Conservation (phyloP, 2,113 vertebrate genomes). For the Catharus minimus region DNA sequence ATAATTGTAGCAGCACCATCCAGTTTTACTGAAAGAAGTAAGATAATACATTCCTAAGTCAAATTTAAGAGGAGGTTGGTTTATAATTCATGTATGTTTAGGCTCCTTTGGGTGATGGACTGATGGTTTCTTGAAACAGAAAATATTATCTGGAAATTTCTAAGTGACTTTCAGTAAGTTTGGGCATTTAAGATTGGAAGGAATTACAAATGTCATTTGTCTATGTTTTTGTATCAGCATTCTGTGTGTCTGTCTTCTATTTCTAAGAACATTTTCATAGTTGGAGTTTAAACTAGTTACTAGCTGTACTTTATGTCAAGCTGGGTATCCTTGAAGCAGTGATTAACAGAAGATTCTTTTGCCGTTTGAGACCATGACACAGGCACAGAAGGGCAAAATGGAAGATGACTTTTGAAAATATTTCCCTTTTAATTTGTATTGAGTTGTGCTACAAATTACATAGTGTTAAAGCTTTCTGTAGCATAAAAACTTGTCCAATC, state of each 20-base stretch:
- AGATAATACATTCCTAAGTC: fast-evolving
- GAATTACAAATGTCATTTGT: not conserved
- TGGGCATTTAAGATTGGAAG: not conserved
- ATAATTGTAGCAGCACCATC: not conserved
- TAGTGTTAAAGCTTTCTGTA: not conserved
- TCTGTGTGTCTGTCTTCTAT: not conserved
- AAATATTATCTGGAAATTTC: not conserved
- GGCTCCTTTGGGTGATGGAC: not conserved
- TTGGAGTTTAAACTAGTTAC: not conserved
- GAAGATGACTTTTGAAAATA: not conserved
- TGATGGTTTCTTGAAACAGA: not conserved
- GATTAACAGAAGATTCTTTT: not conserved
- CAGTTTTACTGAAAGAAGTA: not conserved
- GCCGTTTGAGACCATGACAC: not conserved
- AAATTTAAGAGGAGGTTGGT: not conserved
- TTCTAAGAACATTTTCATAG: not conserved
- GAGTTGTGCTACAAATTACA: not conserved
- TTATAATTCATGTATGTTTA: not conserved
- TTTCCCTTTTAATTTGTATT: not conserved
- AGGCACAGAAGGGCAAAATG: not conserved
- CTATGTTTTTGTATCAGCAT: not conserved
- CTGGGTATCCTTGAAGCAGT: not conserved
- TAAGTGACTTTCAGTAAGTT: not conserved
- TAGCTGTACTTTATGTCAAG: not conserved
- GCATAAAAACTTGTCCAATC: not conserved